Evolutionary conservation across 1,140 invertebrate species (phyloP), one percentile per base, ranked within the genome.

Genomic region (Drosophila nebulosa): DNA sequence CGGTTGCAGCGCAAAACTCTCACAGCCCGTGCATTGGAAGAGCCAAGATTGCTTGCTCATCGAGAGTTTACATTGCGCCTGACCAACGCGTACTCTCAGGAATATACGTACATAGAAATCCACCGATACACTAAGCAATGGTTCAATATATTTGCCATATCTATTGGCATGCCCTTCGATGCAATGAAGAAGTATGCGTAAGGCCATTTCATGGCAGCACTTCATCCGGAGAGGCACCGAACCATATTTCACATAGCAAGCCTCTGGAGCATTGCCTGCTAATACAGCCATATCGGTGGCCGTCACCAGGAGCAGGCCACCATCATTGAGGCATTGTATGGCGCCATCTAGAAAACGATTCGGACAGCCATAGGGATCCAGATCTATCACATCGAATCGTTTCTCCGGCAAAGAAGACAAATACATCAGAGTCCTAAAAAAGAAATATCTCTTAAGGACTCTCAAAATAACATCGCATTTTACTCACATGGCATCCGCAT

Each of bases 71-170:
- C 97, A 98, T 76, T 95, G 95, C 10, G 93, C 92, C 69, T 96
- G 95, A 52, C 97, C 95, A 0, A 95, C 94, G 58, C 94, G 95
- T 2, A 99, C 92, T 84, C 94, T 94, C 0, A 99, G 97, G 93
- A 99, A 99, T 4, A 99, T 95, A 72, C 99, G 93, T 22, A 99
- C 95, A 91, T 99, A 99, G 92, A 99, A 99, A 92, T 99, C 99
- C 3, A 96, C 97, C 63, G 98, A 99, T 53, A 99, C 90, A 21
- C 96, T 98, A 1, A 99, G 80, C 4, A 99, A 75, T 0, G 99
- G 99, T 57, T 95, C 94, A 75, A 99, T 99, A 86, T 98, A 99
- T 50, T 97, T 94, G 16, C 97, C 96, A 92, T 99, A 98, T 35
- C 97, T 93, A 89, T 96, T 98, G 1, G 99, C 99, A 89, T 98